Evolutionary conservation across 2,797 vertebrate genomes (phyloP).

Genomic region (Phrynocephalus forsythii): DNA sequence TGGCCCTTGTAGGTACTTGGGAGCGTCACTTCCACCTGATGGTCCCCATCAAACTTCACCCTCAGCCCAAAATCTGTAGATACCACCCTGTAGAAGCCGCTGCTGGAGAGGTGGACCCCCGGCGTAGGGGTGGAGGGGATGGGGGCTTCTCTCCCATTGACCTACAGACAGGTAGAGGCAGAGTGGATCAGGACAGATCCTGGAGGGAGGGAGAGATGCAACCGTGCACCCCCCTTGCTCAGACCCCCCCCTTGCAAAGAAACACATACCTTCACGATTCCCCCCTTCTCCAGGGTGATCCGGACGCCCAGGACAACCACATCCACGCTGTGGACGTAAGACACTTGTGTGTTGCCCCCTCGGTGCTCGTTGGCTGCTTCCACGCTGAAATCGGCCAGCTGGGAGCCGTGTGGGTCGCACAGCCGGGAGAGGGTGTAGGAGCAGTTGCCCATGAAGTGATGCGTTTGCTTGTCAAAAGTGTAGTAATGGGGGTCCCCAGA

Average conservation of each 20-base stretch:
- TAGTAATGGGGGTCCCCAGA: slow-evolving; percentile 67
- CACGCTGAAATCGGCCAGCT: slow-evolving; percentile 63
- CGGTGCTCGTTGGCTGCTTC: slow-evolving; percentile 63
- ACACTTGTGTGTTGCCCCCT: slow-evolving; percentile 48
- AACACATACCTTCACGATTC: slow-evolving; percentile 58
- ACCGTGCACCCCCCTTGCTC: too few relatives aligned
- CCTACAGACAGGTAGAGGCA: slow-evolving; percentile 26
- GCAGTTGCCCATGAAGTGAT: slow-evolving; percentile 71
- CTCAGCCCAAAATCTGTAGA: slow-evolving; percentile 70
- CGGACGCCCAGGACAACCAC: slow-evolving; percentile 58
- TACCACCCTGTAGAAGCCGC: slow-evolving; percentile 63
- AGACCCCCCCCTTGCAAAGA: too few relatives aligned
- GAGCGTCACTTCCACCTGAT: slow-evolving; percentile 65
- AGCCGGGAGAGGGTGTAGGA: slow-evolving; percentile 65
- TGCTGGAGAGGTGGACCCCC: slow-evolving; percentile 30
- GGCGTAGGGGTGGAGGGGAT: slow-evolving; percentile 31
- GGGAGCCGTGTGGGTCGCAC: slow-evolving; percentile 33
- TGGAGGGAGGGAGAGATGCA: too few relatives aligned
- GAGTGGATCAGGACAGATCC: too few relatives aligned
- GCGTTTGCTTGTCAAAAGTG: slow-evolving; percentile 68
- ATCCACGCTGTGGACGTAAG: slow-evolving; percentile 63
- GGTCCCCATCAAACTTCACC: slow-evolving; percentile 73
- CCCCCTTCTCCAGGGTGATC: slow-evolving; percentile 67
- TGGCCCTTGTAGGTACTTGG: background rate
- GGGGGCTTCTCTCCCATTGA: slow-evolving; percentile 46